Percentiles rank a stretch among this genome's conserved stretches.
Evolutionary conservation across 1,140 invertebrate genomes (phyloP).

Genomic region (Linepithema humile): DNA sequence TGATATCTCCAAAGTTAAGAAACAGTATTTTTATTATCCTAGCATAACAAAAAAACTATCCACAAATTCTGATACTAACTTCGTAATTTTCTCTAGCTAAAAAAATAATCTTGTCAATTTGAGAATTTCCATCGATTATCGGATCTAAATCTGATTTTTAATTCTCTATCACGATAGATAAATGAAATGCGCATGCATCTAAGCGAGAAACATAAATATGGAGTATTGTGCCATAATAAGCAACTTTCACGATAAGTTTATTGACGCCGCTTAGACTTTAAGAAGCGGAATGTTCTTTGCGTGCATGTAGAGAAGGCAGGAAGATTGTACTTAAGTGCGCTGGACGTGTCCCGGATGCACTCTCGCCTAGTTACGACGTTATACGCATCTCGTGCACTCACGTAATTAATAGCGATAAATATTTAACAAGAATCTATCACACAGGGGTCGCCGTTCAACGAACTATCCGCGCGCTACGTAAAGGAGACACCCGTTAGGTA

Average conservation of each 20-base stretch:
- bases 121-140: not conserved
- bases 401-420: conserved; percentile 55
- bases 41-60: not conserved
- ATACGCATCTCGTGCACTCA: not conserved
- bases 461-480: conserved; percentile 22
- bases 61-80: not conserved
- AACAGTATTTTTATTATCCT: not conserved
- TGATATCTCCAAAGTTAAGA: not conserved
- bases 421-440: conserved; percentile 45
- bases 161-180: not conserved
- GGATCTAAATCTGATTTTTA: not conserved
- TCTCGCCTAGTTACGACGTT: not conserved
- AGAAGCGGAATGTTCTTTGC: not conserved
- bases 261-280: not conserved
- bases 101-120: not conserved
- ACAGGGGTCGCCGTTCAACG: not conserved
- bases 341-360: not conserved
- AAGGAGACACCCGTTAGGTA: conserved; percentile 66
- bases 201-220: not conserved
- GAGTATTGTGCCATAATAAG: no score
- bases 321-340: not conserved
- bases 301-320: not conserved
- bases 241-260: not conserved
- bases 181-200: not conserved
- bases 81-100: no score